phyloP scores from a whole-genome alignment of 2,797 vertebrate genomes.

The Sebastes paucispinis region DNA sequence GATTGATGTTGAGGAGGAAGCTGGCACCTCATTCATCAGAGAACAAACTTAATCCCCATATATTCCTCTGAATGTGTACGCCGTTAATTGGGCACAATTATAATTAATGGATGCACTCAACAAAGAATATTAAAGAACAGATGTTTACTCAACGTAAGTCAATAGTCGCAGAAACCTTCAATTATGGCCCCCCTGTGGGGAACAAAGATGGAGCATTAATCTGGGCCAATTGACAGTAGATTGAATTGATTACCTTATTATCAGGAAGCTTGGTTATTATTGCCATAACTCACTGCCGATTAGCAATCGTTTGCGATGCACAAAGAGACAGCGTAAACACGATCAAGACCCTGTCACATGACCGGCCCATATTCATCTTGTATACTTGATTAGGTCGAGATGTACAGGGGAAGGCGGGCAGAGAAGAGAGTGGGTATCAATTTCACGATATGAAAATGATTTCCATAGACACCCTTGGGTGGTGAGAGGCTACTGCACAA shows the following conservation, averaged over 20 bases:
- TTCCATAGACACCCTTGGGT: constrained; percentile 70
- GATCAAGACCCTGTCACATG: constrained; percentile 73
- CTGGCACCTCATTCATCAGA: constrained; percentile 52
- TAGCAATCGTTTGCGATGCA: constrained; percentile 66
- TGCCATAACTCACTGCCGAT: constrained; percentile 84
- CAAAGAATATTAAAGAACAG: constrained; percentile 78
- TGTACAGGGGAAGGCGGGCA: constrained; percentile 51
- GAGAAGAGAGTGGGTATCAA: constrained; percentile 68
- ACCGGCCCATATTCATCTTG: constrained; percentile 72
- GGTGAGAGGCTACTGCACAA: constrained; percentile 40
- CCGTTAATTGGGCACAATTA: constrained; percentile 72
- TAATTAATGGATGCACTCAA: constrained; percentile 75
- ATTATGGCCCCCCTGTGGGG: constrained; percentile 70
- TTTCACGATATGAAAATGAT: constrained; percentile 72
- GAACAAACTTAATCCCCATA: constrained; percentile 51
- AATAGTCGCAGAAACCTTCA: constrained; percentile 79
- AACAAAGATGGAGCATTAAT: constrained; percentile 74
- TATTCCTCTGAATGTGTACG: constrained; percentile 44
- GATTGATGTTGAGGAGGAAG: constrained; percentile 37
- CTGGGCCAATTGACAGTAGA: constrained; percentile 78
- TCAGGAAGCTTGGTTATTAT: constrained; percentile 85
- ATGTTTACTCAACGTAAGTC: constrained; percentile 80
- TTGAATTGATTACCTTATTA: constrained; percentile 86
- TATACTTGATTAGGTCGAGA: constrained; percentile 75
- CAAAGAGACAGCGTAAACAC: constrained; percentile 72